Conservation (phyloP, 2,888 invertebrate genomes). For the Nysson spinosus region DNA sequence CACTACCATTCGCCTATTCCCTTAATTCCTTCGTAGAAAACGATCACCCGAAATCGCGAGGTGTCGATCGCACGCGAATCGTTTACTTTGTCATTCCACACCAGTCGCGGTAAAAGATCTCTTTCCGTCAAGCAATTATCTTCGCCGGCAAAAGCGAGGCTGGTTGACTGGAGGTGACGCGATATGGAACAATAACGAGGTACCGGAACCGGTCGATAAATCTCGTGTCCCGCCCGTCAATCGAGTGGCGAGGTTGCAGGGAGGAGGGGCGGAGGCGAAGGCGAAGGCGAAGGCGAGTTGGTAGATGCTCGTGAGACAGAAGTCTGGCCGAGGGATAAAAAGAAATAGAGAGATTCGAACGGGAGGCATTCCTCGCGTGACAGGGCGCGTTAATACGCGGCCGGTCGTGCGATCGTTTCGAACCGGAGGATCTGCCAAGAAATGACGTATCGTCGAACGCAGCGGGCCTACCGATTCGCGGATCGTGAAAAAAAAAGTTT, state of each 20-base stretch:
- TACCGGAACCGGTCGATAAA: slow-evolving; percentile 44
- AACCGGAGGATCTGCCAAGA: slow-evolving; percentile 52
- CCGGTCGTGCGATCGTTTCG: slow-evolving; percentile 1
- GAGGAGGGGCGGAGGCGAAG: background rate
- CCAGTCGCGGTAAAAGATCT: too few relatives aligned
- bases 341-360: slow-evolving; percentile 51
- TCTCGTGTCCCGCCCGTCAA: slow-evolving; percentile 35
- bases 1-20: too few relatives aligned
- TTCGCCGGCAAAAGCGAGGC: background rate
- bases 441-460: slow-evolving; percentile 61
- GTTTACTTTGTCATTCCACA: too few relatives aligned
- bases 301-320: slow-evolving; percentile 11
- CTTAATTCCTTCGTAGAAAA: too few relatives aligned
- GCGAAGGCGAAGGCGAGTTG: slow-evolving; percentile 9
- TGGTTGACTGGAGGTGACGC: background rate
- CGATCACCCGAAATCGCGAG: too few relatives aligned
- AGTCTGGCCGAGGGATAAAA: too few relatives aligned
- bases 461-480: slow-evolving; percentile 56
- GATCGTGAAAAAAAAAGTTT: slow-evolving; percentile 51
- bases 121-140: slow-evolving; percentile 32
- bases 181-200: slow-evolving; percentile 43
- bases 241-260: slow-evolving; percentile 8
- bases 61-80: too few relatives aligned
- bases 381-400: slow-evolving; percentile 58
- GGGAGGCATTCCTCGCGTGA: slow-evolving; percentile 59